Evolutionary conservation across 2,888 invertebrate species (phyloP).

Genomic region (Apodemia mormo): DNA sequence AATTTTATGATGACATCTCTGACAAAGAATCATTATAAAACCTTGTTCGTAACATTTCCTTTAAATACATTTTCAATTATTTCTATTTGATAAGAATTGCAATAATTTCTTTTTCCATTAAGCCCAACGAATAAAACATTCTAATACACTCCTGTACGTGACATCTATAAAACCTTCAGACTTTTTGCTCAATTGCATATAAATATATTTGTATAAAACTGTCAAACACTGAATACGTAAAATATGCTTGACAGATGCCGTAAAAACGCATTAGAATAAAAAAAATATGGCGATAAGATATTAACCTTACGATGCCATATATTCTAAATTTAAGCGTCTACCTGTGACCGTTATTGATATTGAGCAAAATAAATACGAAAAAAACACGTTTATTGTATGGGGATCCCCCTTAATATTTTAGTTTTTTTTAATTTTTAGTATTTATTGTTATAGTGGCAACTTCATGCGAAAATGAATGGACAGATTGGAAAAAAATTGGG

Average conservation of each 20-base stretch:
- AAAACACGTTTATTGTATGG: too few species aligned
- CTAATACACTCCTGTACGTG: background rate
- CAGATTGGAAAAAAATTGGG: too few species aligned
- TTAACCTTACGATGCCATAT: too few species aligned
- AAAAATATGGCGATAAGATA: background rate
- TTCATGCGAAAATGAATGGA: too few species aligned
- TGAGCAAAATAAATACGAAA: too few species aligned
- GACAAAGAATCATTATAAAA: too few species aligned
- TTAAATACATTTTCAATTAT: background rate
- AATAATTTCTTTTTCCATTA: background rate
- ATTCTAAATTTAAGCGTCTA: too few species aligned
- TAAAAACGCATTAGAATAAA: conserved; percentile 1
- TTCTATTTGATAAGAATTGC: background rate
- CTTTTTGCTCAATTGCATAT: background rate
- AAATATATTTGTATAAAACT: conserved; percentile 1
- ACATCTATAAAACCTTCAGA: background rate
- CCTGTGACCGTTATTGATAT: too few species aligned
- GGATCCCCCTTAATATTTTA: too few species aligned
- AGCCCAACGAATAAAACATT: background rate
- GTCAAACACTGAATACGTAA: background rate
- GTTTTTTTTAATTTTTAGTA: too few species aligned
- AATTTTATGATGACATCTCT: too few species aligned
- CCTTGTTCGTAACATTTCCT: background rate
- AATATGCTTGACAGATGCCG: background rate
- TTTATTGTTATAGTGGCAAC: too few species aligned